Base-by-base conservation (phyloP, 2,888 invertebrate genomes). In the Monopis laevigella region DNA sequence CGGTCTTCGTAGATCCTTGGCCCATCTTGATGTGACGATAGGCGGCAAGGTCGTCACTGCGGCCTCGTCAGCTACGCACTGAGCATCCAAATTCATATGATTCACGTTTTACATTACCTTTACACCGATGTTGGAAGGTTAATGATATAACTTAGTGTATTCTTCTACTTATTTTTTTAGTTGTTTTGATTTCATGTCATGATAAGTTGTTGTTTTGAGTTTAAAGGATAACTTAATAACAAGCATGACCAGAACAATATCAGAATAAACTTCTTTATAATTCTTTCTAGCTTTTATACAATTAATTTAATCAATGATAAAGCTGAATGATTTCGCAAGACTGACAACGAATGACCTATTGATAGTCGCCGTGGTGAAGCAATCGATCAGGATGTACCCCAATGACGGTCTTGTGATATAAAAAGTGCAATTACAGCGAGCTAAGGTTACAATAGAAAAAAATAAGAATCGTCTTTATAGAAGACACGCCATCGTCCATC, bases 11-110 rank as follows among this genome's bases (percentile, higher is more conserved):
- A 46, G 53, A 62, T 65, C 71, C 71, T 71, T 71, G 70, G 70
- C 70, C 70, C 52, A 58, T 53, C 60, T 60, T 34, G 62, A 61
- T 60, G 45, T 27, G 16, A 32, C 41, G 42, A 43, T 41, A 48
- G 43, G 44, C 51, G 55, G 54, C 69, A 68, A 75, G 77, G 75
- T 62, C 66, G 55, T 45, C 48, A 48, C 44, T 11, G 55, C 57
- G 64, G 59, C 75, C 74, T 73, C 68, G 71, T 57, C 54, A 17
- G 29, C 40, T 50, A 68, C 70, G 69, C 69, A 52, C 46, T 51
- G 44, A 53, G 72, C 70, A 72, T 72, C 72, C 69, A 62, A 72
- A 72, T 62, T 59, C 46, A 55, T 52, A 53, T 66, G 62, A 61
- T 58, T 67, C 67, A 67, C 55, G 28, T 28, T 14, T 27, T 13